Base-by-base conservation (phyloP, 2,888 invertebrate species). In the Drosophila demipolita region DNA sequence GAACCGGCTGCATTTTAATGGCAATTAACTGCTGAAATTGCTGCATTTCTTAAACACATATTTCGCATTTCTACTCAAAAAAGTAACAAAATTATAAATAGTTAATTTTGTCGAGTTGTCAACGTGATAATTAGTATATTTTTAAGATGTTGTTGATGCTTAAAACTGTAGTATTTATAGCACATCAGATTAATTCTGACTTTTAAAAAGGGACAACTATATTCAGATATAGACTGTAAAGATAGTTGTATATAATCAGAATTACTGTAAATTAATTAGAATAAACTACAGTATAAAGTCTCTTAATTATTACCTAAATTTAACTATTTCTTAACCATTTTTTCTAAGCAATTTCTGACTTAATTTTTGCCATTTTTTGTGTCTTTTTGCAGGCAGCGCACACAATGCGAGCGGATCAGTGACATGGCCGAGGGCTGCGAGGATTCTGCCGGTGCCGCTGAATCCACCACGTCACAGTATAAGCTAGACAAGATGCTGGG, bases 341-440 rank as follows among this genome's bases (percentile, higher is more conserved):
- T 26, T 23, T 42, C 26, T 38, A 32, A 36, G 45, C 42, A 35
- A 33, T 17, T 49, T 26, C 32, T 40, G 32, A 58, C 42, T 20
- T 40, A n/a, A n/a, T 26, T 36, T 3, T 26, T 26, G n/a, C 2
- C 2, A 23, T 17, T 17, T n/a, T 66, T 55, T 29, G 29, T 26
- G 66, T 73, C 8, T 9, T 52, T 52, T 94, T 95, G 91, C 94
- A 96, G 96, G 95, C 94, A 50, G 49, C 42, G 68, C 62, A 63
- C 66, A 80, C 54, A 68, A 80, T 80, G 80, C 66, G 36, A 65
- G 68, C 66, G 68, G 95, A 94, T 94, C 94, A 94, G 94, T 95
- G 95, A 95, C 94, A 95, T 95, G 95, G 95, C 95, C 94, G 95
- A 95, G 94, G 96, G 96, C 94, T 95, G 94, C 90, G 94, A 94